Percentiles rank a stretch among this genome's conserved stretches.
These are phyloP conservation scores for Papilio machaon DNA, from an alignment of 1,140 invertebrate species.

Conservation along the genomic window DNA sequence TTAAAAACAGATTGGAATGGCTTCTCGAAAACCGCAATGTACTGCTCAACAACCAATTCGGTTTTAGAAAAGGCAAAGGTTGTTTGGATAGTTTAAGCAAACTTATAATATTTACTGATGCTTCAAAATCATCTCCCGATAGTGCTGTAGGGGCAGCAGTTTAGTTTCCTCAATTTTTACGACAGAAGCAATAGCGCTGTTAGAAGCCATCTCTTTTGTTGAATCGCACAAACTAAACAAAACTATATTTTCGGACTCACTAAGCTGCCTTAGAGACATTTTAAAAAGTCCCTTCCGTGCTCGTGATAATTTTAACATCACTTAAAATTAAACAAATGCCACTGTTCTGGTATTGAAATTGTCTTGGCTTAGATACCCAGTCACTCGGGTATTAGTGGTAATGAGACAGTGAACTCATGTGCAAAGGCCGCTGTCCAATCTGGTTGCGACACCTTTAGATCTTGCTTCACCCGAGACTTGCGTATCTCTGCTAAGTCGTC, in stretches of 20 bases:
- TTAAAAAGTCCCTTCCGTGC: too few species aligned
- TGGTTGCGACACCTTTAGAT: not conserved
- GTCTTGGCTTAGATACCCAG: not conserved
- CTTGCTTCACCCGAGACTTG: not conserved
- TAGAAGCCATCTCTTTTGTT: not conserved
- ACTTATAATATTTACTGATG: constrained; percentile 1
- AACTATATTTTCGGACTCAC: not conserved
- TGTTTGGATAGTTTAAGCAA: too few species aligned
- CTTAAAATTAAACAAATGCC: not conserved
- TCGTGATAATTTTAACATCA: not conserved
- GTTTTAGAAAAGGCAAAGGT: too few species aligned
- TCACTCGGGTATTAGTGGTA: not conserved
- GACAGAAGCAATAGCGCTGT: not conserved
- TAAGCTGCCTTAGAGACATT: not conserved
- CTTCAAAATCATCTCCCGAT: not conserved
- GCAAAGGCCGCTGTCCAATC: constrained; percentile 2
- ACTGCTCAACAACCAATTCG: too few species aligned
- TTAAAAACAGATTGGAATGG: too few species aligned
- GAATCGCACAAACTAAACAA: constrained; percentile 5
- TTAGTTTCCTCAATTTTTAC: too few species aligned
- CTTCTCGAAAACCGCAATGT: too few species aligned
- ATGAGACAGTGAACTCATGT: not conserved
- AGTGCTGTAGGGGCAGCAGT: too few species aligned
- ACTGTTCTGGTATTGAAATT: constrained; percentile 12
- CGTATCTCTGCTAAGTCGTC: too few species aligned